Conservation (phyloP, 2,113 vertebrate species). For the Plestiodon gilberti region DNA sequence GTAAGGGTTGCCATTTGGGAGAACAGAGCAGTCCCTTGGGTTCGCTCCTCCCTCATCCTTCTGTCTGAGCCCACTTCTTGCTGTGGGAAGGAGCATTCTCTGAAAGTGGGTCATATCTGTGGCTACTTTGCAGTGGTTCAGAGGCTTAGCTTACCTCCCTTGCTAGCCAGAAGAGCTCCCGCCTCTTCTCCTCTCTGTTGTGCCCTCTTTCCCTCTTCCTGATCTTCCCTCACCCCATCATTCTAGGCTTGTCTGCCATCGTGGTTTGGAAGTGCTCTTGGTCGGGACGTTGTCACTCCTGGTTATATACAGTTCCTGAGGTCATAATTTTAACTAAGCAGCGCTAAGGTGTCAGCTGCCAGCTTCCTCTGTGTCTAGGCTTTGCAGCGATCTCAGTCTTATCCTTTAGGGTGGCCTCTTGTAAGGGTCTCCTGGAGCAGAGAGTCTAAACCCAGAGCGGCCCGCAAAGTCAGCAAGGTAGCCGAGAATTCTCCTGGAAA, state of each 20-base stretch:
- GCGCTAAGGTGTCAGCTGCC: not conserved
- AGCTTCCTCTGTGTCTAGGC: not conserved
- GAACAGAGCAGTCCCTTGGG: too few species aligned
- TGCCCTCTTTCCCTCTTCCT: too few species aligned
- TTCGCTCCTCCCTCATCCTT: not conserved
- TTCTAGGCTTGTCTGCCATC: not conserved
- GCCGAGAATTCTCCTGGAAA: not conserved
- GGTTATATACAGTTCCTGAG: not conserved
- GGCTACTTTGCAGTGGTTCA: not conserved
- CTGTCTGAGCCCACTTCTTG: not conserved
- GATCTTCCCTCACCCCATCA: too few species aligned
- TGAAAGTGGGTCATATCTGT: not conserved
- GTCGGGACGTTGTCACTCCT: too few species aligned
- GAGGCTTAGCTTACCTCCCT: not conserved
- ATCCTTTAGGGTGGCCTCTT: not conserved
- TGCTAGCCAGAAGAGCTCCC: not conserved
- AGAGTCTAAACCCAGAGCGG: not conserved
- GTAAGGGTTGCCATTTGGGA: not conserved
- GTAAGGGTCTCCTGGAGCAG: not conserved
- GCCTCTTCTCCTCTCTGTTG: too few species aligned
- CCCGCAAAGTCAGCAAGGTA: not conserved
- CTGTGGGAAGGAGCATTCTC: not conserved
- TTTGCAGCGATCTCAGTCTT: too few species aligned
- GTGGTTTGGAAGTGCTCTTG: too few species aligned
- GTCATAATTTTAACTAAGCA: not conserved